Conservation (phyloP, 2,113 vertebrate genomes). For the Chloroceryle aenea region DNA sequence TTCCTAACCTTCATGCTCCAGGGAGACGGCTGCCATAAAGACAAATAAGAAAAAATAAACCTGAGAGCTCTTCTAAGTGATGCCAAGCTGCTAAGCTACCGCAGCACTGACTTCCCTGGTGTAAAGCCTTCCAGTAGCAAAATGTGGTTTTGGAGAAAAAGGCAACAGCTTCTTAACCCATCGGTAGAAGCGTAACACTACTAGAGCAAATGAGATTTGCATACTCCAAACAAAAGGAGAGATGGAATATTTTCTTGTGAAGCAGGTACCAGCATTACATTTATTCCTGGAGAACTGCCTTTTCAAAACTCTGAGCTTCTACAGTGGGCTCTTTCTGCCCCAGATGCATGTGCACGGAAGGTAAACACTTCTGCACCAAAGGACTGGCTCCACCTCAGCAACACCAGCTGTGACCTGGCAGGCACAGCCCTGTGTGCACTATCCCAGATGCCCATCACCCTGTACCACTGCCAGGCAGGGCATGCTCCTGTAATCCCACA, state of each 20-base stretch:
- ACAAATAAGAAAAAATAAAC: neutral
- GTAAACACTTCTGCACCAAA: no score
- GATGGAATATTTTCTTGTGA: neutral
- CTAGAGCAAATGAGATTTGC: neutral
- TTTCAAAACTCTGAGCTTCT: neutral
- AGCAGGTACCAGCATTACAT: neutral
- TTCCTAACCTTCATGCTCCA: neutral
- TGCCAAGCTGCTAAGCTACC: neutral
- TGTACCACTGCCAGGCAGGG: accelerated
- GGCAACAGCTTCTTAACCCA: neutral
- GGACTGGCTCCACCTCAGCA: accelerated
- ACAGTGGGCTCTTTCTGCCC: neutral
- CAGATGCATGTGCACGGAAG: accelerated
- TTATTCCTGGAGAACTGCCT: neutral
- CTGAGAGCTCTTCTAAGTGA: neutral
- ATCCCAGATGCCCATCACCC: neutral
- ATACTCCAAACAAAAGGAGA: neutral
- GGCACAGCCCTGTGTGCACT: neutral
- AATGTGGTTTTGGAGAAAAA: neutral
- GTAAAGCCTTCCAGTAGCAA: neutral
- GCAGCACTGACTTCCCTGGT: neutral
- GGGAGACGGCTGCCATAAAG: neutral
- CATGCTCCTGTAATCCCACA: neutral
- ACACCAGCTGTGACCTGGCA: accelerated
- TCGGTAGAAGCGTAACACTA: neutral